Base-by-base conservation (phyloP, 2,888 invertebrate species). In the Euplexia lucipara region DNA sequence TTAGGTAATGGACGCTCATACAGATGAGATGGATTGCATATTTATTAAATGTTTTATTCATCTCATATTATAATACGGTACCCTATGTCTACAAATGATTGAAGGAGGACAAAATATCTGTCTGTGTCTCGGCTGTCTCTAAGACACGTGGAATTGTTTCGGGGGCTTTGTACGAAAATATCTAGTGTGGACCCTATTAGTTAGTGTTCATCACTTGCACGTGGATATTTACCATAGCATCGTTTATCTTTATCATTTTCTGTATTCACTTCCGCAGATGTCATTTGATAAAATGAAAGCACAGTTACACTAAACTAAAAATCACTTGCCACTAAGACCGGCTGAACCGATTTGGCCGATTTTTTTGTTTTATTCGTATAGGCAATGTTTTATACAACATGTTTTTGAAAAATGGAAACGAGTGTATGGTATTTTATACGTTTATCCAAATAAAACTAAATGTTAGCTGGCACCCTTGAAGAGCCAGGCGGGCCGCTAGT, bases 21-120 rank as follows among this genome's bases (percentile, higher is more conserved):
- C 75, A 81, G 77, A 85, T 78, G 84, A 85, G 83, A 85, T 85
- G 81, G 75, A 83, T 85, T 77, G 79, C 66, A 75, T 78, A 79
- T 80, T 82, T 84, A 86, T 83, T 83, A 85, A 82, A 88, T 89
- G 86, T 83, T 76, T 89, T 86, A 89, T 88, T 87, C 88, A 88
- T 84, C 60, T 68, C 37, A 62, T 81, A 77, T 83, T 78, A 59
- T 58, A 42, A 61, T 66, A 67, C 52, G 20, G 57, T 72, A 48
- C 65, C 58, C 58, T 75, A 69, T 72, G 78, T 83, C 79, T 81
- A 66, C 72, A 71, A 81, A 81, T 76, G 75, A 78, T 75, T 68
- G 64, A 56, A 70, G 44, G 62, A 56, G 44, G 61, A 49, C 44
- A 41, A 47, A 20, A 45, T 51, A 51, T 51, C 42, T 66, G 41